Evolutionary conservation across 2,797 vertebrate species (phyloP), one percentile per base, ranked within the genome.

Genomic region (Acanthurus lineatus): DNA sequence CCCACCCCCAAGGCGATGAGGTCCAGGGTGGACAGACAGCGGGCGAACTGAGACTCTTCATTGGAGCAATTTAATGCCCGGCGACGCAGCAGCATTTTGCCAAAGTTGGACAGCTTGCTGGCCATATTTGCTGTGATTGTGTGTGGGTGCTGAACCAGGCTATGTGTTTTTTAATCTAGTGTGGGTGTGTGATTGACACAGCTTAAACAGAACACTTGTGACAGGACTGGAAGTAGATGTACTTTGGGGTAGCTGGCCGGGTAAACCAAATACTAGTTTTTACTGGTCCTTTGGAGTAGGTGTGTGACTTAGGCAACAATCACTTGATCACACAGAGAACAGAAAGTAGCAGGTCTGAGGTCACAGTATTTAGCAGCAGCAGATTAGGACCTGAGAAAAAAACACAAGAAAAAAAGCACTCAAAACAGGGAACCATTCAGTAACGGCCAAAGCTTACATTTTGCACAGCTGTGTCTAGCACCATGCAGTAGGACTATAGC

Each of bases 1-100:
- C 98, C 98, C 73, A 99, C 97, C 0, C 98, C 98, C 25, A 99
- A 88, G 12, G 97, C 97, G 14, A 99, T 92, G 44, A 99, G 96
- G 92, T 99, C 98, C 81, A 99, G 83, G 0, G 97, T 98, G 93
- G 96, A 97, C 69, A 99, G 94, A 86, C 98, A 99, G 76, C 98
- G 97, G 80, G 96, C 95, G 0, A 99, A 97, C 11, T 93, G 95
- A 0, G 96, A 96, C 45, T 98, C 96, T 3, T 95, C 94, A 0
- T 82, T 81, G 5, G 91, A 95, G 65, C 82, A 85, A 87, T 97
- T 94, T 63, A 99, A 84, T 1, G 65, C 0, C 0, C 98, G 95
- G 59, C 96, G 96, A 12, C 98, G 97, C 76, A 99, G 92, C 82
- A 99, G 92, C 72, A 80, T 94, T 76, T 93, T 96, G 71, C 96